A percentile compares a stretch with the other conserved stretches of the same genome.
Conservation (phyloP, 2,113 vertebrate species). For the Odocoileus hemionus region DNA sequence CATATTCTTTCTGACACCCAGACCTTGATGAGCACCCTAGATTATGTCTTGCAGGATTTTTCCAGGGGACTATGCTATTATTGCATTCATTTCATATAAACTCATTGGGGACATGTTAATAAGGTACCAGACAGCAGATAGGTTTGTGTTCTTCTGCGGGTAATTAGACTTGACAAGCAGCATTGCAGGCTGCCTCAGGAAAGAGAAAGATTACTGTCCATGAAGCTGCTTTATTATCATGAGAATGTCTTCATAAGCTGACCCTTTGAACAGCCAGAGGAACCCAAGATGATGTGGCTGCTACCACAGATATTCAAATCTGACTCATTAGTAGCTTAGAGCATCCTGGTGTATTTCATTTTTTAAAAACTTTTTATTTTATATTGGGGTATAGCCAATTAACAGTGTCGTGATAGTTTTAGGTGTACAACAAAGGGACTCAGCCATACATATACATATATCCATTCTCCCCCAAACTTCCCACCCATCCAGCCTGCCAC, state of each 20-base stretch:
- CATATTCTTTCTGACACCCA: conserved; percentile 20
- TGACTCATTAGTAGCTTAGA: neutral
- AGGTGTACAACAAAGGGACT: neutral
- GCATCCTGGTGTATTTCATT: neutral
- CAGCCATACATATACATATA: neutral
- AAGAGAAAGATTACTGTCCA: neutral
- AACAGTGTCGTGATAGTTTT: neutral
- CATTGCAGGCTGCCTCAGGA: neutral
- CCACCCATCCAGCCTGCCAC: neutral
- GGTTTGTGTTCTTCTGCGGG: conserved; percentile 12
- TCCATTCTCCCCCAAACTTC: neutral
- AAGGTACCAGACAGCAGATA: neutral
- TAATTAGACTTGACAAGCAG: conserved; percentile 37
- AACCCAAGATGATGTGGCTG: neutral
- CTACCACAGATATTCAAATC: neutral
- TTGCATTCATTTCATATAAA: neutral
- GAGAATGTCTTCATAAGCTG: conserved; percentile 20
- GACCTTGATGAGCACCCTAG: neutral
- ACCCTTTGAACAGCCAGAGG: neutral
- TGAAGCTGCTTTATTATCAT: neutral
- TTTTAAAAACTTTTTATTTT: neutral
- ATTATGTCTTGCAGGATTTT: neutral
- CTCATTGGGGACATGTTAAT: neutral
- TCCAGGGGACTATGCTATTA: neutral
- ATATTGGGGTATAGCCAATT: neutral